These are phyloP conservation scores for Macropus fuliginosus DNA, from an alignment of 2,797 vertebrate genomes.

Conservation along the genomic window DNA sequence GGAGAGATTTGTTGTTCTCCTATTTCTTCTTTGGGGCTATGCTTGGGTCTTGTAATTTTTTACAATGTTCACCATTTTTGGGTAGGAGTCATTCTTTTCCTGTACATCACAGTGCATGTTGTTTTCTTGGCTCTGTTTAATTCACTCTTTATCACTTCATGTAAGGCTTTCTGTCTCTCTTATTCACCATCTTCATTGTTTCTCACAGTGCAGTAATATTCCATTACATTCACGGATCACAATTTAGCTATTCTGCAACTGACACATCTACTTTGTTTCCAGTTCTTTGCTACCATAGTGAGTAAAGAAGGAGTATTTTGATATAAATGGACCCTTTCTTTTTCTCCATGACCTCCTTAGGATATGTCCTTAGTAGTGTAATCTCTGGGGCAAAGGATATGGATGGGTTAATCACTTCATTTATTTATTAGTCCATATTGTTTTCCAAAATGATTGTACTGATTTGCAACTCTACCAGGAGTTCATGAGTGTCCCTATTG, in stretches of 20 bases:
- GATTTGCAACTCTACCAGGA: not conserved
- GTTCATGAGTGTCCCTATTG: not conserved
- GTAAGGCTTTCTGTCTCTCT: not conserved
- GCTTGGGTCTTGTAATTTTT: not conserved
- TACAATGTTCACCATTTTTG: not conserved
- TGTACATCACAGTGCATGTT: not conserved
- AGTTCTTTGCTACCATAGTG: not conserved
- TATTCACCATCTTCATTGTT: not conserved
- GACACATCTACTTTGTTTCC: not conserved
- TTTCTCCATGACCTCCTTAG: not conserved
- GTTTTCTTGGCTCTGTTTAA: not conserved
- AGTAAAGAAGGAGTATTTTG: not conserved
- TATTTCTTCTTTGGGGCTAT: not conserved
- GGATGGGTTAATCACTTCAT: not conserved
- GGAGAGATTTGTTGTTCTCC: not conserved
- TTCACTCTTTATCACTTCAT: not conserved
- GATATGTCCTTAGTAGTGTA: not conserved
- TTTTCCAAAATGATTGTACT: not conserved
- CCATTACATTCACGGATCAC: not conserved
- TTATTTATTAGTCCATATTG: not conserved
- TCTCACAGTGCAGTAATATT: not conserved
- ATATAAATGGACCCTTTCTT: not conserved
- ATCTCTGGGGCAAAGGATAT: not conserved
- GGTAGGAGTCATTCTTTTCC: not conserved
- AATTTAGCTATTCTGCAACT: not conserved